These are phyloP conservation scores for Tetragnatha versicolor DNA, from an alignment of 1,140 invertebrate species.

Conservation along the genomic window DNA sequence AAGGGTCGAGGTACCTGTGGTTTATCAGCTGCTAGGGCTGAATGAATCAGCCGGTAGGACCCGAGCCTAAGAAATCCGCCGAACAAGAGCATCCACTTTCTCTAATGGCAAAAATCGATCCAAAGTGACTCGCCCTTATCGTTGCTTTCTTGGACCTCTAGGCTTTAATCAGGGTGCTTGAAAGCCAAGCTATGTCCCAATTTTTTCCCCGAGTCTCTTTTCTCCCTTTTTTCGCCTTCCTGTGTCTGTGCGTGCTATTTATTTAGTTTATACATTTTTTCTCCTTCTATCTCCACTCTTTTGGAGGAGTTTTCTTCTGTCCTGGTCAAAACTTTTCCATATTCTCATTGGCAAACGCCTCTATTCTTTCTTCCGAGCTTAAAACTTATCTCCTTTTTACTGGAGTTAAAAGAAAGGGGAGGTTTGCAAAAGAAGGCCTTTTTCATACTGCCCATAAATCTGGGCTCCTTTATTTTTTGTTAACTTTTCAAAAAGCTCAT, in stretches of 20 bases:
- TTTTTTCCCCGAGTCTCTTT: slow-evolving; percentile 45
- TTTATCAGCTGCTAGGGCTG: slow-evolving; percentile 42
- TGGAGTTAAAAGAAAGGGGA: slow-evolving; percentile 33
- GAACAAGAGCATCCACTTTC: slow-evolving; percentile 54
- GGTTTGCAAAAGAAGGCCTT: slow-evolving; percentile 33
- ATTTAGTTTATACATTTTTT: slow-evolving; percentile 39
- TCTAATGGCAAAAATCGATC: slow-evolving; percentile 56
- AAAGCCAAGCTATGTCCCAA: slow-evolving; percentile 56
- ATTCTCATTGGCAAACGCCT: slow-evolving; percentile 37
- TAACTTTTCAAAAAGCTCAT: slow-evolving; percentile 50
- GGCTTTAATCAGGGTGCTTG: slow-evolving; percentile 55
- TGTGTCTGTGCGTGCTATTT: slow-evolving; percentile 42
- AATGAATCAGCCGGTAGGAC: slow-evolving; percentile 40
- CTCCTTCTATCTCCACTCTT: background rate
- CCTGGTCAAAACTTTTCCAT: slow-evolving; percentile 56
- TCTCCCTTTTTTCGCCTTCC: slow-evolving; percentile 39
- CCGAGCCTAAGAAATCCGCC: slow-evolving; percentile 40
- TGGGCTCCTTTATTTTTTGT: slow-evolving; percentile 27
- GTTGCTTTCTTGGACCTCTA: slow-evolving; percentile 40
- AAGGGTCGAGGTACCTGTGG: slow-evolving; percentile 47
- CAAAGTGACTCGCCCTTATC: slow-evolving; percentile 46
- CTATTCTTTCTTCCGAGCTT: slow-evolving; percentile 53
- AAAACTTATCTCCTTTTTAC: slow-evolving; percentile 54
- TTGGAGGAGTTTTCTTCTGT: slow-evolving; percentile 44
- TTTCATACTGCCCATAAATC: slow-evolving; percentile 53